Conservation (phyloP, 2,113 vertebrate species). For the Cryptomyrus ogoouensis region DNA sequence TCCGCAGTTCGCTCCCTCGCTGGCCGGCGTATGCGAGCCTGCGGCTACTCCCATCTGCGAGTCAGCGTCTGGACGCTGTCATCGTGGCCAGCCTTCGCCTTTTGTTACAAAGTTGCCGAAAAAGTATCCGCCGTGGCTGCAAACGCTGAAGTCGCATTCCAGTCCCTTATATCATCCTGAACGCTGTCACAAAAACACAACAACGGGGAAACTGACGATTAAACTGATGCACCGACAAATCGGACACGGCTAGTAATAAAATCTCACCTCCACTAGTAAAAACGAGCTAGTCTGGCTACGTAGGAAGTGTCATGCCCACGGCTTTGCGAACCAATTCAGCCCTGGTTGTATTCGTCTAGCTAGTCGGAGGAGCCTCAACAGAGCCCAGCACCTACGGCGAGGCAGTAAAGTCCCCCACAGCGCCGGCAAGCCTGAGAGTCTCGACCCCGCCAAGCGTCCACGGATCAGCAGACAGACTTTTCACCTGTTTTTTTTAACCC, state of each 20-base stretch:
- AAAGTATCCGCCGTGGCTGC: neutral
- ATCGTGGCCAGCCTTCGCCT: neutral
- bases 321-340: neutral
- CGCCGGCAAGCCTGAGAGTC: neutral
- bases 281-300: neutral
- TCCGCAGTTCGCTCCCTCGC: neutral
- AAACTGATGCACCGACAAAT: neutral
- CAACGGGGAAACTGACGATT: neutral
- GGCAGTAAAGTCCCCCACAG: neutral
- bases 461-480: neutral
- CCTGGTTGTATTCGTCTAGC: neutral
- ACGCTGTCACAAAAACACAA: neutral
- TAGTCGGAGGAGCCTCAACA: neutral
- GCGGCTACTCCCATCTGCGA: constrained; percentile 1
- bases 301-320: neutral
- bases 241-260: neutral
- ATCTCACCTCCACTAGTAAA: neutral
- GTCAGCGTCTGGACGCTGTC: neutral
- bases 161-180: neutral
- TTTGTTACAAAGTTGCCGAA: neutral
- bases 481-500: neutral
- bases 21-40: neutral
- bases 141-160: neutral
- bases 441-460: neutral
- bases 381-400: neutral